phyloP scores from a whole-genome alignment of 2,888 invertebrate species.

The Deroplatys truncata region DNA sequence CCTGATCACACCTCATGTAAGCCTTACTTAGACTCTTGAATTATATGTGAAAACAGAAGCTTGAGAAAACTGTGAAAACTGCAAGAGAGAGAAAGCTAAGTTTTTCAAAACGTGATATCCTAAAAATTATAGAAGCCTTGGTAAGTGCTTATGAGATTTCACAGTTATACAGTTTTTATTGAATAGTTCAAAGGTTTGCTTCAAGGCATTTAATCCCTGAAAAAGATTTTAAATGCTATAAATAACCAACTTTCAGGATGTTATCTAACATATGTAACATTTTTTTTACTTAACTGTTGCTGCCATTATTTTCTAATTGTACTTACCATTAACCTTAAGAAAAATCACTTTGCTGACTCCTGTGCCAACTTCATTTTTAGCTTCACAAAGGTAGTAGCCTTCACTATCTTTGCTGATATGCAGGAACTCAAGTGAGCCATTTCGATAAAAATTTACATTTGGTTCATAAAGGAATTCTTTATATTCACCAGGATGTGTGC shows the following conservation, averaged over 20 bases:
- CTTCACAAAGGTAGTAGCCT: constrained; percentile 88
- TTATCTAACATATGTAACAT: too few relatives aligned
- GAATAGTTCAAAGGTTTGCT: background rate
- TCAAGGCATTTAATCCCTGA: background rate
- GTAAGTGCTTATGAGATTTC: too few relatives aligned
- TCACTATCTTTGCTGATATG: constrained; percentile 82
- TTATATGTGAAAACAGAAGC: too few relatives aligned
- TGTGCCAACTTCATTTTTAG: constrained; percentile 87
- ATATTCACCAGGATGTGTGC: constrained; percentile 69
- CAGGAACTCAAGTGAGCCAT: constrained; percentile 79
- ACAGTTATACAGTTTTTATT: too few relatives aligned
- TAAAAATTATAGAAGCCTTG: too few relatives aligned
- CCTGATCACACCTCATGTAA: too few relatives aligned
- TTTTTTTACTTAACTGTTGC: background rate
- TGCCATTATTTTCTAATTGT: background rate
- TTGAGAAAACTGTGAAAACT: too few relatives aligned
- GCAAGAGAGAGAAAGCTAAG: too few relatives aligned
- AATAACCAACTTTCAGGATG: too few relatives aligned
- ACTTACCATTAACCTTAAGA: constrained; percentile 82
- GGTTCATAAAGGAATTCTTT: constrained; percentile 79
- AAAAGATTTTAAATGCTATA: too few relatives aligned
- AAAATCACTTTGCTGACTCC: constrained; percentile 90
- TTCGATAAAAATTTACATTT: constrained; percentile 70
- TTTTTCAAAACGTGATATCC: too few relatives aligned
- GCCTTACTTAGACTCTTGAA: too few relatives aligned